Conservation (phyloP, 2,888 invertebrate species). For the Lithosia quadra region DNA sequence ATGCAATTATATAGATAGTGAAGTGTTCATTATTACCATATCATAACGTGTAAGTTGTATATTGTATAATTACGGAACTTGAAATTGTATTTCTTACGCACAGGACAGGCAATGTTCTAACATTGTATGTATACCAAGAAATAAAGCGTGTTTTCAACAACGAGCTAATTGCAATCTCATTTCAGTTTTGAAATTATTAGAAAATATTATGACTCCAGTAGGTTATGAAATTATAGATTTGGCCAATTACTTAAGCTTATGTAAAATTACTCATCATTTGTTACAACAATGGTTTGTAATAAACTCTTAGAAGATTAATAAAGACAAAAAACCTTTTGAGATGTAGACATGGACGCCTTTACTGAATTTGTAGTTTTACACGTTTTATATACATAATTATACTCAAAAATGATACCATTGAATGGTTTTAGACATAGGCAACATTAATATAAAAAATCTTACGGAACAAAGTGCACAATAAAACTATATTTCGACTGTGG, state of each 20-base stretch:
- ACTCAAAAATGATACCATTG: conserved; percentile 37
- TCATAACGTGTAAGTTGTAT: conserved; percentile 11
- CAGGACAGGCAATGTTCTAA: conserved; percentile 3
- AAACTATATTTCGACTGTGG: conserved; percentile 42
- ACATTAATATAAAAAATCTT: conserved; percentile 42
- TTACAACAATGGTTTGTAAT: neutral
- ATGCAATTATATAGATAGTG: conserved; percentile 3
- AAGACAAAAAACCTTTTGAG: neutral
- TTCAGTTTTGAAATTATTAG: neutral
- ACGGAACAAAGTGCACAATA: conserved; percentile 64
- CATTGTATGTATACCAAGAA: neutral
- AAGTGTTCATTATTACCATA: neutral
- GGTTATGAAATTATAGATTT: conserved; percentile 13
- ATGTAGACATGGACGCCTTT: neutral
- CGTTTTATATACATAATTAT: conserved; percentile 31
- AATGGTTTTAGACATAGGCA: conserved; percentile 43
- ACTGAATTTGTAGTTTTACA: conserved; percentile 23
- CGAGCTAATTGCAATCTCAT: neutral
- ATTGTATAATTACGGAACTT: conserved; percentile 7
- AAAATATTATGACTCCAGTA: neutral
- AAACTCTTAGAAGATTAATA: neutral
- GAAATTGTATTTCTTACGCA: neutral
- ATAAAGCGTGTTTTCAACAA: neutral
- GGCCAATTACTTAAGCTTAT: conserved; percentile 36
- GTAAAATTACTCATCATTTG: neutral